Evolutionary conservation across 2,113 vertebrate genomes (phyloP).

Genomic region (Vulpes lagopus): DNA sequence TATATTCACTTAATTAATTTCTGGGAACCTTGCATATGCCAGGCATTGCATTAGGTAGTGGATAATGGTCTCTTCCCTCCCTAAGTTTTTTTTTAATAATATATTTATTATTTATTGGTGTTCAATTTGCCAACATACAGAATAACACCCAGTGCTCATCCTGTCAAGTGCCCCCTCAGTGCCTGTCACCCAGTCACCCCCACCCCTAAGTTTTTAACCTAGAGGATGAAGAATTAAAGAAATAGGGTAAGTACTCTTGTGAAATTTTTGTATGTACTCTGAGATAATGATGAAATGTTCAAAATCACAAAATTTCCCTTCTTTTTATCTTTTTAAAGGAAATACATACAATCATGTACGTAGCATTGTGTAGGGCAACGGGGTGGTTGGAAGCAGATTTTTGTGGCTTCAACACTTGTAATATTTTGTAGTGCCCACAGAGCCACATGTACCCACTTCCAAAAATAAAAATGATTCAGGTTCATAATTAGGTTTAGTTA

Average conservation of each 20-base stretch:
- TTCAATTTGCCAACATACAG: no score
- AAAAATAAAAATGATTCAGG: not conserved
- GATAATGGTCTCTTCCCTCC: not conserved
- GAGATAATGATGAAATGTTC: not conserved
- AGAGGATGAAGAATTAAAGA: not conserved
- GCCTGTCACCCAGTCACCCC: no score
- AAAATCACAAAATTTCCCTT: not conserved
- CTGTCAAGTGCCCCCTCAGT: no score
- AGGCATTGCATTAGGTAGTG: not conserved
- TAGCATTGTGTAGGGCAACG: not conserved
- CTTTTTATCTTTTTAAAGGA: not conserved
- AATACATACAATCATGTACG: no score
- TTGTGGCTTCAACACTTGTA: not conserved
- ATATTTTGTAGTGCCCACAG: not conserved
- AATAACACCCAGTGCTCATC: no score
- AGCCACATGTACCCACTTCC: not conserved
- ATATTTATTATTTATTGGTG: no score
- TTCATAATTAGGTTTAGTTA: not conserved
- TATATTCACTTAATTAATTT: not conserved
- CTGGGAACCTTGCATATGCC: not conserved
- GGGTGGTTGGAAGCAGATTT: not conserved
- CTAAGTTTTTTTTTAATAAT: no score
- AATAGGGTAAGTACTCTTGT: not conserved
- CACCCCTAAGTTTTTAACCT: not conserved
- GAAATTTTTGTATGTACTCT: not conserved